phyloP scores from a whole-genome alignment of 1,140 invertebrate species.

The Halyomorpha halys region DNA sequence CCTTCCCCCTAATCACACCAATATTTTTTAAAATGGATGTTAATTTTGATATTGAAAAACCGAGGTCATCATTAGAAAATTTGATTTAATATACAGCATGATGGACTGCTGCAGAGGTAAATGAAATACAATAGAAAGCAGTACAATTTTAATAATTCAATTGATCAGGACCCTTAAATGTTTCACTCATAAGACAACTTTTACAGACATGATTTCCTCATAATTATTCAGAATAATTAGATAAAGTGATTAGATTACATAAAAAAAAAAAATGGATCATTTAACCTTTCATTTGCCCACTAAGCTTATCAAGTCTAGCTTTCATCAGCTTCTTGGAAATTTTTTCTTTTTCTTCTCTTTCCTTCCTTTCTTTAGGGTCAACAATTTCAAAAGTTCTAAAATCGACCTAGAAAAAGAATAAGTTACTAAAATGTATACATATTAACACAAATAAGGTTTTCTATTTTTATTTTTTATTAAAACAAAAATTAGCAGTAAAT shows the following conservation, averaged over 20 bases:
- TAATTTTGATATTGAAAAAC: too few relatives aligned
- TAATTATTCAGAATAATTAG: neutral
- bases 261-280: neutral
- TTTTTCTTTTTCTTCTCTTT: constrained; percentile 21
- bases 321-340: constrained; percentile 19
- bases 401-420: constrained; percentile 22
- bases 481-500: neutral
- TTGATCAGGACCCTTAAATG: neutral
- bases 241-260: neutral
- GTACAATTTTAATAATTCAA: neutral
- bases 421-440: neutral
- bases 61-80: too few relatives aligned
- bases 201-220: too few relatives aligned
- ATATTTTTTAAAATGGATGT: too few relatives aligned
- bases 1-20: too few relatives aligned
- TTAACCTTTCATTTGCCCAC: constrained; percentile 20
- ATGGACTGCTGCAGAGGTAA: too few relatives aligned
- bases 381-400: constrained; percentile 22
- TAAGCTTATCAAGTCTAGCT: constrained; percentile 18
- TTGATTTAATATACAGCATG: too few relatives aligned
- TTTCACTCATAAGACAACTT: neutral
- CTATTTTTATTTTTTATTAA: neutral
- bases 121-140: neutral
- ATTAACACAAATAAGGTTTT: neutral
- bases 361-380: constrained; percentile 13